phyloP scores from a whole-genome alignment of 2,113 vertebrate species.

The Setophaga petechia region DNA sequence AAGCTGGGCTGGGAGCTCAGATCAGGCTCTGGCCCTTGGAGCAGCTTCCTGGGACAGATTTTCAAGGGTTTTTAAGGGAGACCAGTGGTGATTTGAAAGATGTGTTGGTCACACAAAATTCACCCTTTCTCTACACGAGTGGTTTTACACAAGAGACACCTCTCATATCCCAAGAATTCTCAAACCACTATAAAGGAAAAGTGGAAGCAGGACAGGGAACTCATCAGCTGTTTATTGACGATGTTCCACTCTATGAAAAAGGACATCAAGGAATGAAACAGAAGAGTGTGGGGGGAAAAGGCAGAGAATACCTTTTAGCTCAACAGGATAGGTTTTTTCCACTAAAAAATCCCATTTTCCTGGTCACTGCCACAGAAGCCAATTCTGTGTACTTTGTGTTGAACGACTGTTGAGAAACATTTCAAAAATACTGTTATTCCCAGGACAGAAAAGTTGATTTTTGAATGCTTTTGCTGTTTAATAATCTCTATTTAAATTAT shows the following conservation, averaged over 20 bases:
- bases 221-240: not conserved
- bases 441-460: not conserved
- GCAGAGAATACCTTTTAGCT: not conserved
- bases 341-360: not conserved
- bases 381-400: not conserved
- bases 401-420: not conserved
- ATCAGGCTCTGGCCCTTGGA: not conserved
- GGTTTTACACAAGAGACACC: not conserved
- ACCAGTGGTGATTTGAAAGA: not conserved
- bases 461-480: not conserved
- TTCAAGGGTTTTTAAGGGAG: not conserved
- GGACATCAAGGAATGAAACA: not conserved
- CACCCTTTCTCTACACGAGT: not conserved
- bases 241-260: not conserved
- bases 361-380: not conserved
- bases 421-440: not conserved
- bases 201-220: not conserved
- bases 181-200: not conserved
- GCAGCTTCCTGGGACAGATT: not conserved
- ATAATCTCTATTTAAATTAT: not conserved
- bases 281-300: rapidly evolving
- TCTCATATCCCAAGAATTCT: not conserved
- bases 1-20: not conserved
- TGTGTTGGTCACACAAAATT: not conserved
- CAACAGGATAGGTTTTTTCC: not conserved